Evolutionary conservation across 2,888 invertebrate genomes (phyloP).

Genomic region (Bruchidius siliquastri): DNA sequence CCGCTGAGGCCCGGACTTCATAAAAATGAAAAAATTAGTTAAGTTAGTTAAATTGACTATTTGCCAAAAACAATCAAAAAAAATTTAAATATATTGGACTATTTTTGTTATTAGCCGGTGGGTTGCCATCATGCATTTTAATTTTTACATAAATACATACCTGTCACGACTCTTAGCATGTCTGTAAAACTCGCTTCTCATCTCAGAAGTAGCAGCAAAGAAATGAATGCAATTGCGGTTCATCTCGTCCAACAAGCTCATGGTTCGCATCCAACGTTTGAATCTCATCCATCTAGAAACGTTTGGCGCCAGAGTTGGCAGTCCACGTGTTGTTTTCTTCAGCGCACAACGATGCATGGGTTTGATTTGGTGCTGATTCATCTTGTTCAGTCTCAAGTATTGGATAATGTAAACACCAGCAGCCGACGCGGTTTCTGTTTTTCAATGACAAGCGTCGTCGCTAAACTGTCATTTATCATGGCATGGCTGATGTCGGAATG

Average conservation of each 20-base stretch:
- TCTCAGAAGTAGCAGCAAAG: conserved; percentile 8
- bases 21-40: too few species aligned
- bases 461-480: background rate
- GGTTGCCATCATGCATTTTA: too few species aligned
- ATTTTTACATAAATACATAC: too few species aligned
- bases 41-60: too few species aligned
- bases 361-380: background rate
- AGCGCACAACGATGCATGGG: background rate
- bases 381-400: background rate
- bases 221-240: conserved; percentile 6
- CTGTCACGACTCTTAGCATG: conserved; percentile 7
- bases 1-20: too few species aligned
- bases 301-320: background rate
- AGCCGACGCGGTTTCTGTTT: background rate
- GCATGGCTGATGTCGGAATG: background rate
- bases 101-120: too few species aligned
- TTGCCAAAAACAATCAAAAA: too few species aligned
- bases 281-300: background rate
- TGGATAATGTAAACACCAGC: background rate
- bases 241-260: conserved; percentile 6
- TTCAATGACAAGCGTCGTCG: background rate
- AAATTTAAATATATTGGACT: too few species aligned
- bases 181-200: conserved; percentile 9
- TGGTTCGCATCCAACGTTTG: background rate
- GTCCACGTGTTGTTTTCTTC: background rate